Conservation (phyloP, 2,888 invertebrate species). For the Leucophenga maculata region DNA sequence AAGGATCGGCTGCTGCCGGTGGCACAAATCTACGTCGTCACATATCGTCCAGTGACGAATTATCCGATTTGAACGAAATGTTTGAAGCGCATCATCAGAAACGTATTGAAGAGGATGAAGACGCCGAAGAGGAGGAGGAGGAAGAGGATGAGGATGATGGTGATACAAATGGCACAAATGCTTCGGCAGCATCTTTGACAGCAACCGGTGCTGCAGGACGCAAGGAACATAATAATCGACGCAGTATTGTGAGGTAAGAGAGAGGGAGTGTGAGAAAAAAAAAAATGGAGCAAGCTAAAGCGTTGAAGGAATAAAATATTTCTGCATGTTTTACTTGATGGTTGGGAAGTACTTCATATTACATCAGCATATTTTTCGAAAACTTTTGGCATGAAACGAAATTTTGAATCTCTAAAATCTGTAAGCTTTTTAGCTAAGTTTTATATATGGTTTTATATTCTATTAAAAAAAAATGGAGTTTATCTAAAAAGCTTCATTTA, state of each 20-base stretch:
- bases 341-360: no score
- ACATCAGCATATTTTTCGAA: no score
- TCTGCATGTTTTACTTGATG: no score
- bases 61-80: conserved; percentile 57
- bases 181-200: conserved; percentile 31
- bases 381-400: no score
- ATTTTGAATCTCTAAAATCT: no score
- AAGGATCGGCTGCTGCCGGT: neutral
- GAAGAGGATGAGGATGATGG: conserved; percentile 28
- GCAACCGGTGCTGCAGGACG: conserved; percentile 53
- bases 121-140: conserved; percentile 16
- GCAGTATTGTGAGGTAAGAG: conserved; percentile 70
- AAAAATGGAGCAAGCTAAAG: conserved; percentile 24
- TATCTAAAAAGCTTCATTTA: no score
- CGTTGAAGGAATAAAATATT: no score
- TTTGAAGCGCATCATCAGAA: conserved; percentile 53
- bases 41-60: conserved; percentile 47
- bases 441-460: no score
- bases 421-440: no score
- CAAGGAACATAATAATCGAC: conserved; percentile 70
- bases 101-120: conserved; percentile 23
- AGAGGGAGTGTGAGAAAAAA: conserved; percentile 6
- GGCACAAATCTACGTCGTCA: conserved; percentile 30
- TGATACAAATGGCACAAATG: conserved; percentile 45
- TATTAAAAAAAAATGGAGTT: no score